phyloP scores from a whole-genome alignment of 2,797 vertebrate genomes.

The Valencia hispanica region DNA sequence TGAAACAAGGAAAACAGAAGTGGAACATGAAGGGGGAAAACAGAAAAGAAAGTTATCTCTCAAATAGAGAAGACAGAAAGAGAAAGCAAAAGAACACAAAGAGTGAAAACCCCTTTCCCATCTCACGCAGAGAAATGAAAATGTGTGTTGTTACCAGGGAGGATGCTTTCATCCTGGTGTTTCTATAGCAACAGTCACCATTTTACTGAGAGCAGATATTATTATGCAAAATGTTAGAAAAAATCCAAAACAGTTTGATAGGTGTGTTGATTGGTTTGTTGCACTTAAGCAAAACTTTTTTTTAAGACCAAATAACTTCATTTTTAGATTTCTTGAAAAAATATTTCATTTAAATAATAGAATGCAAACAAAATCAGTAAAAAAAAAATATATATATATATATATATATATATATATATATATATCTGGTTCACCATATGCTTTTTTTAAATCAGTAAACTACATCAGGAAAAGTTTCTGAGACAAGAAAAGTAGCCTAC shows the following conservation, averaged over 20 bases:
- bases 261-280: slow-evolving; percentile 36
- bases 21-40: slow-evolving; percentile 55
- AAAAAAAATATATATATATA: not conserved
- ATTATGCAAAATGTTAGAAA: slow-evolving; percentile 64
- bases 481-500: not conserved
- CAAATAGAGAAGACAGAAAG: slow-evolving; percentile 39
- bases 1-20: slow-evolving; percentile 53
- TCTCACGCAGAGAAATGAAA: slow-evolving; percentile 71
- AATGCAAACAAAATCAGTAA: not conserved
- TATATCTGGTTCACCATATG: not conserved
- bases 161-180: slow-evolving; percentile 76
- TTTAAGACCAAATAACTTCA: not conserved
- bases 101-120: slow-evolving; percentile 54
- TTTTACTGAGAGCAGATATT: slow-evolving; percentile 72
- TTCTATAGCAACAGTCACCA: slow-evolving; percentile 79
- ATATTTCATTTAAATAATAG: not conserved
- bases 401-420: not conserved
- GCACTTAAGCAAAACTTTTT: not conserved
- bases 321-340: not conserved
- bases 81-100: slow-evolving; percentile 43
- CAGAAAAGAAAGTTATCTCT: slow-evolving; percentile 55
- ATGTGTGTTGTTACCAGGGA: slow-evolving; percentile 76
- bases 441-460: not conserved
- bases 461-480: not conserved
- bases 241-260: slow-evolving; percentile 64